phyloP scores from a whole-genome alignment of 2,797 vertebrate species.

The Myiothlypis chrysogaster region DNA sequence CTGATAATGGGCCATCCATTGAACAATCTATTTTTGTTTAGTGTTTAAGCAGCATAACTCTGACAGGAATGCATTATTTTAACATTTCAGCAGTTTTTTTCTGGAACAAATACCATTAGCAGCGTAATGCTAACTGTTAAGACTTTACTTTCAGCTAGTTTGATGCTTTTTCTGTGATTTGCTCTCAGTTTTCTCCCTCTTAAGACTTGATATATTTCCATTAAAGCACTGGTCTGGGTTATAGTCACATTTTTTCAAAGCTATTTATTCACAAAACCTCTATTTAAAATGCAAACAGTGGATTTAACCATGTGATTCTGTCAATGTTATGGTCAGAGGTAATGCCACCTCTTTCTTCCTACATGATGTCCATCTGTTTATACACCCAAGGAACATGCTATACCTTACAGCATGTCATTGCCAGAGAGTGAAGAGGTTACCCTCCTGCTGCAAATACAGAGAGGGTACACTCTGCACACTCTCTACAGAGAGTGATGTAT shows the following conservation, averaged over 20 bases:
- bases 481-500: neutral
- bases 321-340: neutral
- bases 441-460: neutral
- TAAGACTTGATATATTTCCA: neutral
- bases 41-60: neutral
- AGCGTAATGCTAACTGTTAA: neutral
- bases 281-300: neutral
- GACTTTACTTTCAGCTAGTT: neutral
- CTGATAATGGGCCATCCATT: neutral
- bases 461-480: too few relatives aligned
- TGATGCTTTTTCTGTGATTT: neutral
- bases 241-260: neutral
- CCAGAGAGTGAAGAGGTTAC: neutral
- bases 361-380: neutral
- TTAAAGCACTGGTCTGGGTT: neutral
- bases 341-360: neutral
- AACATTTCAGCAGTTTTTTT: neutral
- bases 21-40: neutral
- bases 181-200: neutral
- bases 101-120: constrained; percentile 10
- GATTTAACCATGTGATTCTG: neutral
- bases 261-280: neutral
- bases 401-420: neutral
- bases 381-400: neutral
- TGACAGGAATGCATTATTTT: neutral